Evolutionary conservation across 2,888 invertebrate genomes (phyloP), one percentile per base, ranked within the genome.

Genomic region (Drosophila tripunctata): DNA sequence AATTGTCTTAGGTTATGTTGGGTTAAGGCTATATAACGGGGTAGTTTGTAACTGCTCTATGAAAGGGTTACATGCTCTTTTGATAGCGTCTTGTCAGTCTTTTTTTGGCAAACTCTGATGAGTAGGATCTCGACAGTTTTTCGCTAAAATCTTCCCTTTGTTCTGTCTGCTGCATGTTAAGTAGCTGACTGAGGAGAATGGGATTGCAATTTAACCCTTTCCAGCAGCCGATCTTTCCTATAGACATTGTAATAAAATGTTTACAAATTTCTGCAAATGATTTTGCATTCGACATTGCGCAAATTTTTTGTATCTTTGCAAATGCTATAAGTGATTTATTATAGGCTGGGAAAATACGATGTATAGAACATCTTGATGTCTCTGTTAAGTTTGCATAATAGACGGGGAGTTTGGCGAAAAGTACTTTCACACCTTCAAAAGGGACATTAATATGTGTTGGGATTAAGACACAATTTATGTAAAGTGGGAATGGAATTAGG

Each of bases 211-310:
- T 3, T 21, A 6, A 17, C 36, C 35, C 33, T 27, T n/a, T n/a
- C n/a, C n/a, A n/a, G n/a, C n/a, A n/a, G n/a, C n/a, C n/a, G n/a
- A n/a, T n/a, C n/a, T n/a, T n/a, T 2, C 4, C 4, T 27, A 24
- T 22, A 35, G 27, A 44, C 51, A 56, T 70, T 78, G 75, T 54
- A 86, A 84, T 79, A 82, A 82, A 85, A 77, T 86, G 81, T 84
- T 84, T 81, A 86, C 87, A 84, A 84, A 84, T 84, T 86, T 78
- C 48, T 41, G 77, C 75, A 84, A 86, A 86, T 79, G 60, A 75
- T 79, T 86, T 83, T 86, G 75, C 78, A 76, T 75, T 66, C 56
- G 65, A 75, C 22, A 51, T 54, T 60, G 43, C 10, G 15, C 15
- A 31, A n/a, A n/a, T n/a, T 31, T 12, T 21, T 40, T 10, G 56